These are phyloP conservation scores for Dascillus cervinus DNA, from an alignment of 2,888 invertebrate genomes.

Conservation along the genomic window DNA sequence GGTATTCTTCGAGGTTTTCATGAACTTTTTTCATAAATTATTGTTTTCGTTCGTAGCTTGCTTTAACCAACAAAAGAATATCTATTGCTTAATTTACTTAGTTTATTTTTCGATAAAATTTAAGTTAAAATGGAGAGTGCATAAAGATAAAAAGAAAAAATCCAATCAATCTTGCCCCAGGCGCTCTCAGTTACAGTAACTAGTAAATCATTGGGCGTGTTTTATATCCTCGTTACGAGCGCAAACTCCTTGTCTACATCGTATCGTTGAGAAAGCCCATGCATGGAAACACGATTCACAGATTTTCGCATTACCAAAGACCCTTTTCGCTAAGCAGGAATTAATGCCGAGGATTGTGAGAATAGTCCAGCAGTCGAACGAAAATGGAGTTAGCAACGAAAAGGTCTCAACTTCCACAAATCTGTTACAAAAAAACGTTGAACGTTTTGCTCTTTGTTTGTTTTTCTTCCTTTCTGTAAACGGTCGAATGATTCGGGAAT, in stretches of 20 bases:
- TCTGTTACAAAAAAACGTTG: slow-evolving; percentile 25
- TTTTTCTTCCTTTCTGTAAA: too few relatives aligned
- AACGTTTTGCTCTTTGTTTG: too few relatives aligned
- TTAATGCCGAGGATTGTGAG: slow-evolving; percentile 31
- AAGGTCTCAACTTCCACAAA: slow-evolving; percentile 24
- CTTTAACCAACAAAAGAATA: too few relatives aligned
- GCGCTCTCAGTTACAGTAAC: slow-evolving; percentile 21
- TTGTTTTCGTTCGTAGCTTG: too few relatives aligned
- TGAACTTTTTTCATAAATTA: too few relatives aligned
- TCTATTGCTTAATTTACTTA: too few relatives aligned
- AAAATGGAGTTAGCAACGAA: slow-evolving; percentile 16
- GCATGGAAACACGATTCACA: slow-evolving; percentile 23
- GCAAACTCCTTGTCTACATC: slow-evolving; percentile 25
- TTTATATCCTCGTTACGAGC: slow-evolving; percentile 30
- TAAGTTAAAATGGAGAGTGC: too few relatives aligned
- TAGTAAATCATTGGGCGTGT: slow-evolving; percentile 22
- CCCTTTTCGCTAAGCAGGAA: slow-evolving; percentile 28
- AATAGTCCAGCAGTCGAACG: slow-evolving; percentile 24
- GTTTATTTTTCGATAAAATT: too few relatives aligned
- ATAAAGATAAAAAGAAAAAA: slow-evolving; percentile 26
- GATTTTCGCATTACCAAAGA: slow-evolving; percentile 25
- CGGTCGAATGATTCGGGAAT: slow-evolving; percentile 15
- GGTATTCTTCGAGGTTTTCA: too few relatives aligned
- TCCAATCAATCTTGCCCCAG: slow-evolving; percentile 24
- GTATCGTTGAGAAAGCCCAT: slow-evolving; percentile 19